A percentile compares a stretch with the other conserved stretches of the same genome.
Evolutionary conservation across 2,797 vertebrate genomes (phyloP).

Genomic region (Falco columbarius): DNA sequence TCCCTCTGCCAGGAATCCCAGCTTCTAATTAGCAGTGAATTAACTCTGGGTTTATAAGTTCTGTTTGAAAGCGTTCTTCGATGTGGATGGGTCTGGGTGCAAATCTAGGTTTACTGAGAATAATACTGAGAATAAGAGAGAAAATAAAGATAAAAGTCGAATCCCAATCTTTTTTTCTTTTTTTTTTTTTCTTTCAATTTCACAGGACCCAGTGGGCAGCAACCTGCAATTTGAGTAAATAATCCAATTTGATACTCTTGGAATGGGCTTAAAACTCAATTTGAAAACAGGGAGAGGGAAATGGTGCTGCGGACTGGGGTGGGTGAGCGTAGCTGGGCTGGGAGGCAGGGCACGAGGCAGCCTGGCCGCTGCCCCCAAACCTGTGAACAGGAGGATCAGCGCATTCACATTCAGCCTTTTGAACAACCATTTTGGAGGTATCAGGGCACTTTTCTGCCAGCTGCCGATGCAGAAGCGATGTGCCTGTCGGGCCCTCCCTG

Average conservation of each 20-base stretch:
- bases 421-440: not conserved
- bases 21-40: not conserved
- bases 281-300: not conserved
- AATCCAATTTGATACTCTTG: not conserved
- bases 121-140: not conserved
- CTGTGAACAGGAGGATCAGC: not conserved
- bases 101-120: not conserved
- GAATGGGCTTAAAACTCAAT: not conserved
- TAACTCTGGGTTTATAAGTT: slow-evolving; percentile 24
- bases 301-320: not conserved
- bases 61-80: not conserved
- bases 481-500: not conserved
- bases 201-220: not conserved
- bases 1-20: not conserved
- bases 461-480: not conserved
- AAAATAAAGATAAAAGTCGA: slow-evolving; percentile 49
- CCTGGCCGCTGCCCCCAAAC: fast-evolving
- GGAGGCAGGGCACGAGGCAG: not conserved
- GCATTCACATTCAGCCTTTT: not conserved
- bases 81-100: not conserved
- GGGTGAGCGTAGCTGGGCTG: not conserved
- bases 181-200: not conserved
- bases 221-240: not conserved
- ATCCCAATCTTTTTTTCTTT: not conserved
- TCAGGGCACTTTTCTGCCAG: not conserved